These are phyloP conservation scores for Zoanthus gigantus DNA, from an alignment of 92 coral and sea anemone species.

Conservation along the genomic window DNA sequence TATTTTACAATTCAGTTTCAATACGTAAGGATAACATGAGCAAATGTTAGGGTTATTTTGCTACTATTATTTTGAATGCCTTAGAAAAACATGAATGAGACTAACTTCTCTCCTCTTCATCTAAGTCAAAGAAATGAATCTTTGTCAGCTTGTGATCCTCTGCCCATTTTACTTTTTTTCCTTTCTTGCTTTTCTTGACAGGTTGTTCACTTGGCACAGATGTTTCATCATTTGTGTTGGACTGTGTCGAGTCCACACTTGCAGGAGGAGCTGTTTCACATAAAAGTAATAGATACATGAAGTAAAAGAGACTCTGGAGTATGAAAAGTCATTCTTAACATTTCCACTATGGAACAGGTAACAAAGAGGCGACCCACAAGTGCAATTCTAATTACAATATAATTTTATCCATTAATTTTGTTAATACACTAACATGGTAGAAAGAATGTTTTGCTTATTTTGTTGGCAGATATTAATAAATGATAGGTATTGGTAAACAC, in stretches of 20 bases:
- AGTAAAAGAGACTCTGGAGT: too few species aligned
- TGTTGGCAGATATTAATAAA: too few species aligned
- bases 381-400: too few species aligned
- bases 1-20: too few species aligned
- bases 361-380: too few species aligned
- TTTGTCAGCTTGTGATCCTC: conserved; percentile 86
- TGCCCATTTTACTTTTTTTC: conserved; percentile 78
- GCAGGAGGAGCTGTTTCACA: conserved; percentile 17
- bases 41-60: neutral
- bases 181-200: conserved; percentile 87
- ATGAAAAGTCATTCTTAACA: too few species aligned
- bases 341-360: too few species aligned
- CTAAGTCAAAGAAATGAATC: conserved; percentile 93
- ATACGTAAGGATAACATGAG: too few species aligned
- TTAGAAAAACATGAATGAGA: neutral
- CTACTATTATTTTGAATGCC: neutral
- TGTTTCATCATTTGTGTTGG: conserved; percentile 61
- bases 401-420: too few species aligned
- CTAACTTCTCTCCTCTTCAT: conserved; percentile 95
- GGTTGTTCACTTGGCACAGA: conserved; percentile 59
- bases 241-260: conserved; percentile 59
- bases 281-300: neutral
- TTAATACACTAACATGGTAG: too few species aligned
- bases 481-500: too few species aligned
- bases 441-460: too few species aligned